phyloP scores from a whole-genome alignment of 2,113 vertebrate species.

The Corythoichthys intestinalis region DNA sequence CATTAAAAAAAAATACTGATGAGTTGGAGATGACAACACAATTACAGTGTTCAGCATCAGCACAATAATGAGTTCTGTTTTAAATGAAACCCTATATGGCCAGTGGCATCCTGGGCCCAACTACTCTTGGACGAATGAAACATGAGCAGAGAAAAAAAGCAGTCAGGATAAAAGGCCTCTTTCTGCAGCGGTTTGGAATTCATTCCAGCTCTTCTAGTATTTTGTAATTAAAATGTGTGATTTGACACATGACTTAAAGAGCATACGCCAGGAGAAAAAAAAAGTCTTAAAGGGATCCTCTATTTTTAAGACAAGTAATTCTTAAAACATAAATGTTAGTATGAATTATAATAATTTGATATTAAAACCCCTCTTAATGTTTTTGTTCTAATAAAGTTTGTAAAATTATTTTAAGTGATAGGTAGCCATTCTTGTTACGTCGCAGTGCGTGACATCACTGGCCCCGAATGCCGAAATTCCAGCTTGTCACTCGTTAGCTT shows the following conservation, averaged over 20 bases:
- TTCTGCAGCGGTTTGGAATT: conserved; percentile 5
- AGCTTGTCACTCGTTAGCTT: too few relatives aligned
- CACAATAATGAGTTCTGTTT: conserved; percentile 72
- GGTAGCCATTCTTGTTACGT: too few relatives aligned
- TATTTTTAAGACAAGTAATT: too few relatives aligned
- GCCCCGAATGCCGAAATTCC: too few relatives aligned
- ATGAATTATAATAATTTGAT: too few relatives aligned
- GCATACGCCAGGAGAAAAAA: too few relatives aligned
- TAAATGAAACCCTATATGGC: conserved; percentile 68
- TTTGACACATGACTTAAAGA: conserved; percentile 1
- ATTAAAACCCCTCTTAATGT: too few relatives aligned
- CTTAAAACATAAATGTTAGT: too few relatives aligned
- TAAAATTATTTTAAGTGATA: too few relatives aligned
- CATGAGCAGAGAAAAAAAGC: conserved; percentile 40
- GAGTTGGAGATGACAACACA: conserved; percentile 62
- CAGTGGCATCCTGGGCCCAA: conserved; percentile 45
- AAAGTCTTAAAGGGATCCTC: too few relatives aligned
- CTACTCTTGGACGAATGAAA: conserved; percentile 59
- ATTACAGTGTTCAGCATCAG: conserved; percentile 64
- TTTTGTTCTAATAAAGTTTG: too few relatives aligned
- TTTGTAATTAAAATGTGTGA: conserved; percentile 8
- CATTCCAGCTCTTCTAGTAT: conserved; percentile 6
- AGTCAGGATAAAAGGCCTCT: conserved; percentile 1
- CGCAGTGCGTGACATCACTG: too few relatives aligned
- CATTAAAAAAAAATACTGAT: conserved; percentile 57